phyloP scores from a whole-genome alignment of 2,888 invertebrate species.

The Euzophera pinguis region DNA sequence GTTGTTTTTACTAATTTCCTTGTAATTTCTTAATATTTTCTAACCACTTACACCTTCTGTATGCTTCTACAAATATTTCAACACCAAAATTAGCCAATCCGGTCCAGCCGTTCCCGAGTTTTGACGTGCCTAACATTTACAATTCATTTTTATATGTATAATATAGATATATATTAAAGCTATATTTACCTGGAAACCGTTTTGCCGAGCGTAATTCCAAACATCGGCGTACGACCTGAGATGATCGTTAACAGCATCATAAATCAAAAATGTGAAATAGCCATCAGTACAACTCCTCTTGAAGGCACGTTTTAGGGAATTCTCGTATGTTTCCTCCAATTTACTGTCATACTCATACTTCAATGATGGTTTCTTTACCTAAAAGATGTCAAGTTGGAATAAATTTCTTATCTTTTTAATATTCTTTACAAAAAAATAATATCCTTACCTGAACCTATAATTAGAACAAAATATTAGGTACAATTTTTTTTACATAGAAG shows the following conservation, averaged over 20 bases:
- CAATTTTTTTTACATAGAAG: no score
- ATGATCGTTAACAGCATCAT: slow-evolving; percentile 94
- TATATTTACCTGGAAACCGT: slow-evolving; percentile 92
- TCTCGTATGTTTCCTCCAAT: slow-evolving; percentile 90
- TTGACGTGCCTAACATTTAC: no score
- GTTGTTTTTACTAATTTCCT: no score
- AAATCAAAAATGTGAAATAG: slow-evolving; percentile 94
- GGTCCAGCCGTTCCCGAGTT: no score
- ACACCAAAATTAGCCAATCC: no score
- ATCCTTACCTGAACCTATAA: no score
- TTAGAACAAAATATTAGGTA: no score
- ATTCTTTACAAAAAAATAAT: no score
- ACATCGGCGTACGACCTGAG: slow-evolving; percentile 91
- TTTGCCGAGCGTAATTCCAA: slow-evolving; percentile 91
- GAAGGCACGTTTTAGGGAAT: slow-evolving; percentile 91
- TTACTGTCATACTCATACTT: slow-evolving; percentile 93
- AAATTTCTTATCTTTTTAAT: no score
- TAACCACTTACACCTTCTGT: no score
- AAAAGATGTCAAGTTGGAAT: slow-evolving; percentile 15
- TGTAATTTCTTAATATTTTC: no score
- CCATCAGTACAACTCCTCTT: slow-evolving; percentile 94
- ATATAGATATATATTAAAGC: slow-evolving; percentile 49
- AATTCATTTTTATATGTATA: not conserved
- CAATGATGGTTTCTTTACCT: slow-evolving; percentile 82
- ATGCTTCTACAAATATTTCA: no score